These are phyloP conservation scores for Gambusia holbrooki DNA, from an alignment of 2,113 vertebrate genomes.

Conservation along the genomic window DNA sequence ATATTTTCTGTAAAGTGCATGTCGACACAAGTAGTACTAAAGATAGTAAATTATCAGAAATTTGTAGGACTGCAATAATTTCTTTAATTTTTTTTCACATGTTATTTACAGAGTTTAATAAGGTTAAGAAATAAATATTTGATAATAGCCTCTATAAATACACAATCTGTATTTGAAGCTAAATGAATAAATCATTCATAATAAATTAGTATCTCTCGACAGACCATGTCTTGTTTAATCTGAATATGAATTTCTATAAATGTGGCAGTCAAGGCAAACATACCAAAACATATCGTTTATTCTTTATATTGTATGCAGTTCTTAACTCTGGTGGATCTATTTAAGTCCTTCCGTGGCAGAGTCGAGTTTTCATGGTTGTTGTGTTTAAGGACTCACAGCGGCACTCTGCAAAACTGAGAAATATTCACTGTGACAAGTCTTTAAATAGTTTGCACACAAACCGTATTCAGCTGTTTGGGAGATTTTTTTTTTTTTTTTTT, in stretches of 20 bases:
- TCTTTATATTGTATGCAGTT: background rate
- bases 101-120: constrained; percentile 3
- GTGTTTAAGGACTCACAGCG: background rate
- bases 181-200: background rate
- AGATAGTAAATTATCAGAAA: background rate
- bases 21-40: background rate
- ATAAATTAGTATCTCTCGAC: background rate
- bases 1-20: too few relatives aligned
- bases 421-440: background rate
- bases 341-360: background rate
- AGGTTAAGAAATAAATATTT: background rate
- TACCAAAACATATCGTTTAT: background rate
- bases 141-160: background rate
- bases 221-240: background rate
- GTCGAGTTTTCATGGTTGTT: background rate
- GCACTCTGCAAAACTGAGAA: background rate
- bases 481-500: background rate
- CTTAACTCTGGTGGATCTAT: background rate
- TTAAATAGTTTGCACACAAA: background rate
- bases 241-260: background rate
- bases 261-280: background rate
- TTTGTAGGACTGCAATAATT: background rate
- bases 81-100: constrained; percentile 2
- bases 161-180: background rate
- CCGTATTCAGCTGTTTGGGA: background rate